These are phyloP conservation scores for Sebastes glaucus DNA, from an alignment of 2,797 vertebrate species.

Conservation along the genomic window DNA sequence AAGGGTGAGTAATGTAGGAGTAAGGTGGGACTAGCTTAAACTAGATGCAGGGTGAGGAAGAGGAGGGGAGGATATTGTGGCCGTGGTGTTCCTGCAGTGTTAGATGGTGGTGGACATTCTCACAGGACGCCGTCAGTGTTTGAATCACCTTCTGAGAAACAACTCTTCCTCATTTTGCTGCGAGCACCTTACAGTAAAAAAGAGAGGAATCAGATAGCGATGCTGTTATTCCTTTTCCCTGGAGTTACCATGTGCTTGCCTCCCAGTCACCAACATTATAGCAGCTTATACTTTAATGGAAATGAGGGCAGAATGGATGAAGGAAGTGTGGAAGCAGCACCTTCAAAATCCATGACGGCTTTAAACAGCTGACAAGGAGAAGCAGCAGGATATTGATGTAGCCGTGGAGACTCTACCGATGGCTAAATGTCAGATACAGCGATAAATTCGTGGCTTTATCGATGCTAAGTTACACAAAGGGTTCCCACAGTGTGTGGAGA, in stretches of 20 bases:
- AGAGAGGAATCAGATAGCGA: constrained; percentile 20
- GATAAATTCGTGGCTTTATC: constrained; percentile 16
- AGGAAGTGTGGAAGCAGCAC: constrained; percentile 47
- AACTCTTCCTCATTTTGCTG: constrained; percentile 18
- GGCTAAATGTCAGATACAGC: constrained; percentile 26
- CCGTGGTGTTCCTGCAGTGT: constrained; percentile 32
- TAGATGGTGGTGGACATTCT: constrained; percentile 31
- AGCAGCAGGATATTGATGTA: constrained; percentile 30
- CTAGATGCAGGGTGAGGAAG: constrained; percentile 35
- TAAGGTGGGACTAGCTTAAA: constrained; percentile 23
- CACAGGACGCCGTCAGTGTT: constrained; percentile 14
- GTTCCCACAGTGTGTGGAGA: neutral
- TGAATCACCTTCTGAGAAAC: constrained; percentile 4
- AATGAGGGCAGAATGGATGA: constrained; percentile 49
- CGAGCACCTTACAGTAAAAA: constrained; percentile 9
- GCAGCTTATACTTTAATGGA: constrained; percentile 43
- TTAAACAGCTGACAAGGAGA: constrained; percentile 47
- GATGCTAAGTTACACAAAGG: neutral
- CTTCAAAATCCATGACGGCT: constrained; percentile 40
- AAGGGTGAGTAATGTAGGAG: constrained; percentile 31
- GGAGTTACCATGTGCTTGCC: constrained; percentile 33
- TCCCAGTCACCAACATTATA: constrained; percentile 21
- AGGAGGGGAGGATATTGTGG: constrained; percentile 19
- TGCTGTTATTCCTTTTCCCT: constrained; percentile 31
- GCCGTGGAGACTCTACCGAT: constrained; percentile 19